phyloP scores from a whole-genome alignment of 2,113 vertebrate genomes.

The Saccopteryx bilineata region DNA sequence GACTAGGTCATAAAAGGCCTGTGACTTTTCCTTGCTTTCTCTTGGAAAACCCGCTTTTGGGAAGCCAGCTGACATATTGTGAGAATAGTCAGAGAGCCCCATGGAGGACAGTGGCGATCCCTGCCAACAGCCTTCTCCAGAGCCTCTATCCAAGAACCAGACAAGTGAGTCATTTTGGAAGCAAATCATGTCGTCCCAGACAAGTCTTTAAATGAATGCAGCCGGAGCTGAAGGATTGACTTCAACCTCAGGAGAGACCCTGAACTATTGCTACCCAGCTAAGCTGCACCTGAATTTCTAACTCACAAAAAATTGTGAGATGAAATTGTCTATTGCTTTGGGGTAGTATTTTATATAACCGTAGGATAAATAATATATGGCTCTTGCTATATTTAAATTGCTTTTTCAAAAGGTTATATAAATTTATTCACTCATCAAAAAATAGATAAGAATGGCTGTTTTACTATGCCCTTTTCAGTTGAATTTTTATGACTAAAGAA shows the following conservation, averaged over 20 bases:
- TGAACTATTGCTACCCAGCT: not conserved
- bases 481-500: slow-evolving; percentile 61
- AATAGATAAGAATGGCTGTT: slow-evolving; percentile 52
- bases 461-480: slow-evolving; percentile 48
- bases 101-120: not conserved
- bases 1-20: not conserved
- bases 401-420: slow-evolving; percentile 50
- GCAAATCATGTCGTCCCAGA: not conserved
- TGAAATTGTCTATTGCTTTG: slow-evolving; percentile 25
- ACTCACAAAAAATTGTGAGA: not conserved
- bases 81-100: not conserved
- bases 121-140: not conserved
- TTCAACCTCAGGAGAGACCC: not conserved
- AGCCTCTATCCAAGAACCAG: not conserved
- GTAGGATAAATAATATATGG: not conserved
- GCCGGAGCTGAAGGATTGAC: not conserved
- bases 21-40: not conserved
- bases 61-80: not conserved
- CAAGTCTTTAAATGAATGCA: not conserved
- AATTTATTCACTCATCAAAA: slow-evolving; percentile 60
- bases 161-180: not conserved
- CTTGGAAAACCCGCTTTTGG: not conserved
- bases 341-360: not conserved
- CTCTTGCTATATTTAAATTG: slow-evolving; percentile 16
- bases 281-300: not conserved